Base-by-base conservation (phyloP, 2,113 vertebrate species). In the Burhinus oedicnemus region DNA sequence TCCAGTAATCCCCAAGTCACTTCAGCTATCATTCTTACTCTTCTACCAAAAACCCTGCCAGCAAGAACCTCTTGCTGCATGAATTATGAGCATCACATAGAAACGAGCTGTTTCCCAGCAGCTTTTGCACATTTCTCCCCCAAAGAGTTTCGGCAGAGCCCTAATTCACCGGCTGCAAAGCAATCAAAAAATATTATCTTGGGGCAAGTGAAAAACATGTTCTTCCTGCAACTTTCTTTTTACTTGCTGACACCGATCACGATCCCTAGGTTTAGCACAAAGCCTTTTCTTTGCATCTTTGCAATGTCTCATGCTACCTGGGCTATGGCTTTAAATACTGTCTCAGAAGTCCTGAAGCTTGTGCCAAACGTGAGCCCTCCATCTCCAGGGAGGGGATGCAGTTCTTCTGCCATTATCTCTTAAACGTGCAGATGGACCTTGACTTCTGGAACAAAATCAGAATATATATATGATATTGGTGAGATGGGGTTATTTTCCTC, bases 401-500 rank as follows among this genome's bases (percentile, higher is more conserved):
- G n/a, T 4, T 83, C 9, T 81, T 75, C 51, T 49, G 18, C 36
- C 36, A 44, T 40, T 52, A 54, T 22, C 62, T 83, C 65, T 76
- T 52, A 45, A 79, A 87, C 0, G 17, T 20, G 36, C 75, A 68
- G 90, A 54, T 30, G 44, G 62, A 80, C 81, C 83, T 60, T 34
- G 95, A 87, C 91, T 94, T 92, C 85, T 82, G 68, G 55, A 95
- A 91, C 70, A 91, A 80, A 85, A 74, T 2, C 45, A 29, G 34
- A 92, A 69, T 44, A 78, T 2, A 26, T 5, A 26, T 5, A 17
- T 3, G 38, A 27, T 61, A 64, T 18, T 5, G 61, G 44, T 29
- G 65, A 84, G 74, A 82, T 30, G 38, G 57, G 71, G 30, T 71
- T 34, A 47, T 34, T 76, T 82, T 49, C 32, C 57, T 81, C 61